Conservation (phyloP, 2,888 invertebrate genomes). For the Eupithecia abbreviata region DNA sequence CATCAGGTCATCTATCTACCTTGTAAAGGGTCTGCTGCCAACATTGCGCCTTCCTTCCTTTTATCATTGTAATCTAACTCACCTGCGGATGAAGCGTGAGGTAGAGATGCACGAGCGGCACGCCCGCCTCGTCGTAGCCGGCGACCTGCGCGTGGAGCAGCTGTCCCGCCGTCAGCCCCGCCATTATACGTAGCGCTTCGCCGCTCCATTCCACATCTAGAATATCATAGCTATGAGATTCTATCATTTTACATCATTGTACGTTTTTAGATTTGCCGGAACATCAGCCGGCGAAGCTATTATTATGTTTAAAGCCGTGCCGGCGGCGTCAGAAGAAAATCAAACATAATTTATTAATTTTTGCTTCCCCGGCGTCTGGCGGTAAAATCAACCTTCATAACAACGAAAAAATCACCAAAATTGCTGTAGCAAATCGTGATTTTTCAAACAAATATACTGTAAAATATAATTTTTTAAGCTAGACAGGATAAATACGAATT, state of each 20-base stretch:
- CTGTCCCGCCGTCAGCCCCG: constrained; percentile 91
- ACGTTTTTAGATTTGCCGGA: not conserved
- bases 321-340: not conserved
- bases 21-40: not conserved
- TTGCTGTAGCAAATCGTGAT: too few species aligned
- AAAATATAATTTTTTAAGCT: too few species aligned
- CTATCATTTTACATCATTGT: too few species aligned
- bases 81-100: constrained; percentile 89
- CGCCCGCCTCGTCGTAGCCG: constrained; percentile 90
- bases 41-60: not conserved
- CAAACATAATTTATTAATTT: not conserved
- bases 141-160: constrained; percentile 95
- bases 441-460: too few species aligned
- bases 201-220: constrained; percentile 87
- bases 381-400: too few species aligned
- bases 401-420: too few species aligned
- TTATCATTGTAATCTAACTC: constrained; percentile 33
- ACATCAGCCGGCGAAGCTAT: not conserved
- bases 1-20: not conserved
- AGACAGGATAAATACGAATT: too few species aligned
- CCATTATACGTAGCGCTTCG: constrained; percentile 90
- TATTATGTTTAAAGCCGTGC: not conserved
- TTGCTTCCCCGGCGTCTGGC: not conserved
- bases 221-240: constrained; percentile 8
- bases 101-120: constrained; percentile 93